Conservation (phyloP, 2,888 invertebrate genomes). For the Andrena haemorrhoa region DNA sequence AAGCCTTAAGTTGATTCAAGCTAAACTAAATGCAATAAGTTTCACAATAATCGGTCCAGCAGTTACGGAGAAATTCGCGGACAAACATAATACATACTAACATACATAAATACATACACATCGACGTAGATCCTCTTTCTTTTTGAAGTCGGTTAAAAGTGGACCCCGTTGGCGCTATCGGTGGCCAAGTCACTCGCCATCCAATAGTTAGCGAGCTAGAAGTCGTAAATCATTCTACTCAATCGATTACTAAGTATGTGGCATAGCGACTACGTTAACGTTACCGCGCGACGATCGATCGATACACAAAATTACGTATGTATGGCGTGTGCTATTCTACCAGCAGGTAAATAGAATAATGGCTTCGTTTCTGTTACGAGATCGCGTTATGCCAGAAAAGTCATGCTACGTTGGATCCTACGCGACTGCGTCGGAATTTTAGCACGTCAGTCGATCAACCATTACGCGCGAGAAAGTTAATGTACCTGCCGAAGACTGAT, state of each 20-base stretch:
- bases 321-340: not conserved
- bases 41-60: no score
- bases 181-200: no score
- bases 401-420: not conserved
- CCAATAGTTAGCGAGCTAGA: no score
- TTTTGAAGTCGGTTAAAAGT: no score
- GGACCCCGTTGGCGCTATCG: no score
- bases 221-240: no score
- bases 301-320: slow-evolving; percentile 3
- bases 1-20: no score
- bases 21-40: no score
- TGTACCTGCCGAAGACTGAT: slow-evolving; percentile 1
- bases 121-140: no score
- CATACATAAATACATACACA: no score
- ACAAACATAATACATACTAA: no score
- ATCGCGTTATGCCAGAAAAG: slow-evolving; percentile 21
- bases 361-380: not conserved
- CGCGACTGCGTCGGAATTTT: slow-evolving; percentile 27
- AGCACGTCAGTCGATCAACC: not conserved
- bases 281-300: not conserved
- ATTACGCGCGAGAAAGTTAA: not conserved
- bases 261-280: not conserved
- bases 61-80: no score
- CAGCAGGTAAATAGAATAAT: slow-evolving; percentile 4
- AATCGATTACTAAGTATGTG: not conserved